Evolutionary conservation across 2,888 invertebrate genomes (phyloP).

Genomic region (Limnephilus rhombicus): DNA sequence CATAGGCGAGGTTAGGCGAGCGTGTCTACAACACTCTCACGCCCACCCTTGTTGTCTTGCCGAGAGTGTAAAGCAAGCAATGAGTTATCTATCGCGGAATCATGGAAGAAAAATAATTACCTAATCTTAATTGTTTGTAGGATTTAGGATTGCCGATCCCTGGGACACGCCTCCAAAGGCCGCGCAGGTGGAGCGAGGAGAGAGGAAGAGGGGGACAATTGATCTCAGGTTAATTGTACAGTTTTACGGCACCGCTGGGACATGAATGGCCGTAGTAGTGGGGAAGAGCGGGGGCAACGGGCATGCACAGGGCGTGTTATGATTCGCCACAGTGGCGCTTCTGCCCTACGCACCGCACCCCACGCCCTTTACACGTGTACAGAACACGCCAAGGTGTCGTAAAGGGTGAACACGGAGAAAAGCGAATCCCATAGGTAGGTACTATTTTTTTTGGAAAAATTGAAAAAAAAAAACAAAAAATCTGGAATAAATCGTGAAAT

Average conservation of each 20-base stretch:
- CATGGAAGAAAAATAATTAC: background rate
- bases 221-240: constrained; percentile 64
- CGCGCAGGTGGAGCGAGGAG: background rate
- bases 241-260: constrained; percentile 62
- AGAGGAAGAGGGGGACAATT: constrained; percentile 42
- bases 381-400: background rate
- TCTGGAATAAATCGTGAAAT: background rate
- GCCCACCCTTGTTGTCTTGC: background rate
- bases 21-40: background rate
- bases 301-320: constrained; percentile 21
- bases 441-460: background rate
- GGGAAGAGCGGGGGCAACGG: background rate
- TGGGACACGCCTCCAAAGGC: background rate
- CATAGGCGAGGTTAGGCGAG: background rate
- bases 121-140: background rate
- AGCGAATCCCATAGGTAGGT: background rate
- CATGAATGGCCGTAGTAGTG: constrained; percentile 46
- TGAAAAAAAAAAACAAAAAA: background rate
- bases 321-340: background rate
- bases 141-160: constrained; percentile 2
- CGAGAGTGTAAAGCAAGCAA: background rate
- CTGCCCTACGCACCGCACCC: background rate
- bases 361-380: background rate
- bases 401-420: background rate
- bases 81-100: background rate